Evolutionary conservation across 2,888 invertebrate species (phyloP).

Genomic region (Agrochola macilenta): DNA sequence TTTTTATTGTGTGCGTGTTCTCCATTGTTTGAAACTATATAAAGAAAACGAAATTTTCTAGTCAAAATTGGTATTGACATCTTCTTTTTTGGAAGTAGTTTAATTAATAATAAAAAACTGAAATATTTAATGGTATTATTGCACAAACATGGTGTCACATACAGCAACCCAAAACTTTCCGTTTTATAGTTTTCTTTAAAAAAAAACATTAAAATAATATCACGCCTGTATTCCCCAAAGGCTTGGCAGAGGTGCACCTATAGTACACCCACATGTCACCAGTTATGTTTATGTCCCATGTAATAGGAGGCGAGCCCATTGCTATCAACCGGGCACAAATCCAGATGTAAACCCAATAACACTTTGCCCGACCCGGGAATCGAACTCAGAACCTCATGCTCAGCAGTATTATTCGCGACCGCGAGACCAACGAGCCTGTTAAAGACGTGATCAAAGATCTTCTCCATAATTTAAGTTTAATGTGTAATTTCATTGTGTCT

Average conservation of each 20-base stretch:
- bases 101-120: neutral
- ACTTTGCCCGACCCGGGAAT: neutral
- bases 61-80: neutral
- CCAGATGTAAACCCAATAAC: neutral
- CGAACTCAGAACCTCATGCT: neutral
- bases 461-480: neutral
- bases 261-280: neutral
- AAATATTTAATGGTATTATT: neutral
- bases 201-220: neutral
- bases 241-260: neutral
- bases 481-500: slow-evolving; percentile 3
- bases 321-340: neutral
- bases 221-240: neutral
- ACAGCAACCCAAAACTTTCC: neutral
- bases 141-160: neutral
- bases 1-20: neutral
- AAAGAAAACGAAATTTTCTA: neutral
- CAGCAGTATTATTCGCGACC: neutral
- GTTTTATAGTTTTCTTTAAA: neutral
- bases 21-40: neutral
- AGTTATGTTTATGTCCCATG: neutral
- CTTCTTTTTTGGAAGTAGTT: neutral
- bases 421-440: neutral
- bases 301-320: neutral
- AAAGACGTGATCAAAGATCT: neutral